Evolutionary conservation across 2,113 vertebrate genomes (phyloP), one percentile per base, ranked within the genome.

Genomic region (Thryonomys swinderianus): DNA sequence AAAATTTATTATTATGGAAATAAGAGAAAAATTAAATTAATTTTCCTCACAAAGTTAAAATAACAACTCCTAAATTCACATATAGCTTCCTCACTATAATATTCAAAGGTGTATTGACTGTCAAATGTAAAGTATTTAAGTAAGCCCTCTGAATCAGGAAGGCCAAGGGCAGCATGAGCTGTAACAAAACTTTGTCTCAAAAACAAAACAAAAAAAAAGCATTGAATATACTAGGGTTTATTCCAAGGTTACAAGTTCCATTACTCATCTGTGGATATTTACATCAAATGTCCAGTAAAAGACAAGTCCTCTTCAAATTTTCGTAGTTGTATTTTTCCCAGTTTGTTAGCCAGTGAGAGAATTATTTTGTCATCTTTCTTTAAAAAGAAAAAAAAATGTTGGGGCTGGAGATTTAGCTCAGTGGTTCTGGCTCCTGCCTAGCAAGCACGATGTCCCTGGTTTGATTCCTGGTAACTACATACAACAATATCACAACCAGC

Each of bases 141-240:
- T 64, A 83, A 40, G 37, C 18, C 64, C 32, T 30, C 67, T 40
- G 67, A 7, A 40, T 21, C 7, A 37, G 67, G 20, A n/a, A 71
- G n/a, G 67, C 37, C 37, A 20, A 71, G 20, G 18, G 3, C 67
- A 71, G n/a, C 7, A 2, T 37, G 37, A 21, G 3, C 20, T 23
- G 20, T 21, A 40, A 18, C 40, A n/a, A 71, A n/a, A 71, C 37
- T 40, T 12, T 18, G 7, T 37, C 67, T 71, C n/a, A 71, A 40
- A 71, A 40, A 71, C 67, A 69, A 37, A 40, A n/a, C 67, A 69
- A 37, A 40, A n/a, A 66, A 34, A 34, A 79, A 96, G 14, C 76
- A 87, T 93, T 83, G 64, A 92, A 84, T 76, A 73, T 51, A 82
- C n/a, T 83, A 80, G 3, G 34, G 76, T 85, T 90, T 71, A 96